Evolutionary conservation across 2,797 vertebrate genomes (phyloP).

Genomic region (Sebastes umbrosus): DNA sequence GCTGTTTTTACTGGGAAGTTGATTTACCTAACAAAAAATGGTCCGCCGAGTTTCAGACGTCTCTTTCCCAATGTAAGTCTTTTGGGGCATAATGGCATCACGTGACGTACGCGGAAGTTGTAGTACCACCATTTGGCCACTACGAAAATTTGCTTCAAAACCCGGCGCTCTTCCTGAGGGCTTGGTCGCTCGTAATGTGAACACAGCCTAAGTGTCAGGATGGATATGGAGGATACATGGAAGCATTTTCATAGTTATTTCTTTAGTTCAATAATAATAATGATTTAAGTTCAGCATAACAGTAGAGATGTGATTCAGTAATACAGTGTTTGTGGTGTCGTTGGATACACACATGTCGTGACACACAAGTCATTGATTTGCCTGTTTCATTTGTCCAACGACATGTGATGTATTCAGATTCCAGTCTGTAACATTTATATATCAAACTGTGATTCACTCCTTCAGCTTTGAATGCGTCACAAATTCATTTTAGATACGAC

Average conservation of each 20-base stretch:
- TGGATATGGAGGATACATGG: not conserved
- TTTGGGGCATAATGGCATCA: too few relatives aligned
- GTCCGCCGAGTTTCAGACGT: too few relatives aligned
- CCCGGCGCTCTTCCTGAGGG: too few relatives aligned
- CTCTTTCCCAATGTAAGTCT: too few relatives aligned
- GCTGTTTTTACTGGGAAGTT: too few relatives aligned
- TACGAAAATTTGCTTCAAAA: too few relatives aligned
- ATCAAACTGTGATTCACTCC: conserved; percentile 22
- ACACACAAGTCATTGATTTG: conserved; percentile 50
- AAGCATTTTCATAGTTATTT: not conserved
- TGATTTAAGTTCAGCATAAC: not conserved
- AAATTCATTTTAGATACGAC: conserved; percentile 42
- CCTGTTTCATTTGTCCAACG: conserved; percentile 61
- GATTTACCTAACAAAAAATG: too few relatives aligned
- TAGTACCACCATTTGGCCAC: too few relatives aligned
- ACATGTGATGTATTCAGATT: conserved; percentile 75
- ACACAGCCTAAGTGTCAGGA: not conserved
- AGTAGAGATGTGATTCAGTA: conserved; percentile 5
- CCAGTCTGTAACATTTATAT: conserved; percentile 12
- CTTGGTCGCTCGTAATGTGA: too few relatives aligned
- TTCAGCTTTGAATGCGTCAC: conserved; percentile 37
- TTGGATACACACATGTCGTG: conserved; percentile 74
- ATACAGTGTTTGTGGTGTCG: conserved; percentile 7
- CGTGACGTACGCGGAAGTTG: too few relatives aligned
- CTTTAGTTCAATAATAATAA: not conserved